Base-by-base conservation (phyloP, 2,888 invertebrate genomes). In the Neoaliturus tenellus region DNA sequence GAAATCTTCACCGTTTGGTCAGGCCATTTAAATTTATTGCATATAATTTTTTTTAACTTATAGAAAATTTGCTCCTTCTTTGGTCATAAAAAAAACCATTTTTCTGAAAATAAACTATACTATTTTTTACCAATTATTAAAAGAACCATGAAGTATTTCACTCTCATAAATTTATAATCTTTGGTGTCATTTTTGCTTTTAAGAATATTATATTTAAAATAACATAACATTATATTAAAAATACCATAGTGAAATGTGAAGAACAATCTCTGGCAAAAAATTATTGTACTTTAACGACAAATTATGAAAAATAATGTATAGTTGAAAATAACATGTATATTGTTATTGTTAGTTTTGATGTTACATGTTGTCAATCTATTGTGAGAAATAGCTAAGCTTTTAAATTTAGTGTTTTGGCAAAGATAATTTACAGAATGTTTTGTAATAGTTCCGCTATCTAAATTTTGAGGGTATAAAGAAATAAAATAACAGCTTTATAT, bases 391-490 rank as follows among this genome's bases (percentile, higher is more conserved):
- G 51, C 23, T 51, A 23, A 51, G 23, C 23, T 3, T 51, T 51
- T 23, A 51, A 51, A 23, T 20, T 51, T 51, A 51, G 10, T 20
- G 20, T 51, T 51, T 31, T 62, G 31, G 28, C 28, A 5, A 62
- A 62, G 10, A 62, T 62, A 4, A 62, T 31, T 62, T 31, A 31
- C 62, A 62, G 62, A 62, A 31, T 0, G 4, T 62, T 62, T 62
- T 62, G 62, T 62, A 62, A 62, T 62, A 62, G 62, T 62, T n/a
- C n/a, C n/a, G n/a, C n/a, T 62, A 25, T 62, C 31, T 0, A 62
- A 62, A 62, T 62, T 62, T 62, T 62, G 62, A 31, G 31, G 31
- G 14, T 62, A 10, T 62, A 31, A 28, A 5, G 14, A 14, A 23
- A 62, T 51, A 23, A 23, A 23, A 23, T 51, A 62, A 23, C 12